phyloP scores from a whole-genome alignment of 2,797 vertebrate species.

The Tarsius wallacei region DNA sequence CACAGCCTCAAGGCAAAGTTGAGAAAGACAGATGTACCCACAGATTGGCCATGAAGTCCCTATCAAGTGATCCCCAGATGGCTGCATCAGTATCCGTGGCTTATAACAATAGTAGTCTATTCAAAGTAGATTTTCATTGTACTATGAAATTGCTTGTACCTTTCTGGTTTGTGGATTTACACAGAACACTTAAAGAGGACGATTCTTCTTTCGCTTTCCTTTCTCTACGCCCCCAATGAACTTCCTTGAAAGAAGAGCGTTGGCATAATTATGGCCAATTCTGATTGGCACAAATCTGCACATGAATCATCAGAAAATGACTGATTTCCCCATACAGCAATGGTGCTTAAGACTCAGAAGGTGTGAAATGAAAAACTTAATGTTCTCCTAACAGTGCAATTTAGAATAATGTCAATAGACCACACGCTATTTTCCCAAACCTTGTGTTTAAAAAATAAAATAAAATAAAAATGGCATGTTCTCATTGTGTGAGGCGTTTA shows the following conservation, averaged over 20 bases:
- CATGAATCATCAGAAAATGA: conserved; percentile 76
- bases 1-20: conserved; percentile 69
- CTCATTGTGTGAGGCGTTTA: not conserved
- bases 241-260: conserved; percentile 49
- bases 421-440: conserved; percentile 60
- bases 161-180: conserved; percentile 69
- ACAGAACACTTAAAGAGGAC: conserved; percentile 2
- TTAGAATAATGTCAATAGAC: conserved; percentile 71
- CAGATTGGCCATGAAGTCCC: conserved; percentile 38
- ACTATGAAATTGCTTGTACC: conserved; percentile 60
- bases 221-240: conserved; percentile 44
- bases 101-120: conserved; percentile 54
- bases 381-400: conserved; percentile 57
- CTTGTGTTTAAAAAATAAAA: conserved; percentile 47
- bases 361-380: conserved; percentile 82
- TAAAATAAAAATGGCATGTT: not conserved
- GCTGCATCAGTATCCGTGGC: not conserved
- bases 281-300: conserved; percentile 70
- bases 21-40: conserved; percentile 56
- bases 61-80: conserved; percentile 53
- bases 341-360: conserved; percentile 75
- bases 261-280: conserved; percentile 66
- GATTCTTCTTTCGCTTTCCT: not conserved
- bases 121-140: conserved; percentile 67
- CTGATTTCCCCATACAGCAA: conserved; percentile 61